Evolutionary conservation across 1,140 invertebrate species (phyloP).

Genomic region (Ectropis grisescens): DNA sequence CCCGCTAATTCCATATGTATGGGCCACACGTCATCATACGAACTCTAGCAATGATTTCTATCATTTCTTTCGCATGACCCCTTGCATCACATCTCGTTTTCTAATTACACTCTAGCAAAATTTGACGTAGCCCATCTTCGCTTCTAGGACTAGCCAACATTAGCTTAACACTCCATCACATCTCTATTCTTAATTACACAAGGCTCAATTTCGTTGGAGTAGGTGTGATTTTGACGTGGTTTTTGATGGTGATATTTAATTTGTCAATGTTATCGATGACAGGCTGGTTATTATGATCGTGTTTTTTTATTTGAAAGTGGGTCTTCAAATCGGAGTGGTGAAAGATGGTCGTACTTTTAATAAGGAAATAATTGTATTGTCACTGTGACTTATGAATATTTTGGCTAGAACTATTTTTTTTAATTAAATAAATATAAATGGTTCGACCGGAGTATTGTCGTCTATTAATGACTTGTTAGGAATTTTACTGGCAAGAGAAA

Average conservation of each 20-base stretch:
- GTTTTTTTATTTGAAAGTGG: slow-evolving; percentile 19
- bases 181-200: slow-evolving; percentile 1
- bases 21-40: slow-evolving; percentile 14
- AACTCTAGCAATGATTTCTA: slow-evolving; percentile 34
- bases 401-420: no score
- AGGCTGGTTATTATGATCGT: slow-evolving; percentile 38
- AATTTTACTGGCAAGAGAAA: no score
- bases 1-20: slow-evolving; percentile 7
- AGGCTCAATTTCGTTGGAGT: slow-evolving; percentile 4
- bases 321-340: slow-evolving; percentile 14
- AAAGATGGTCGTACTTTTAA: slow-evolving; percentile 10
- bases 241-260: slow-evolving; percentile 38
- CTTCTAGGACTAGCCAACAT: slow-evolving; percentile 9
- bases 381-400: neutral
- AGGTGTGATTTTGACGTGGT: slow-evolving; percentile 4
- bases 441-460: no score
- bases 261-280: slow-evolving; percentile 50
- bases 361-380: no score
- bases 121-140: slow-evolving; percentile 25
- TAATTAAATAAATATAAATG: no score
- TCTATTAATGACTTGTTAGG: no score
- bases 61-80: slow-evolving; percentile 51
- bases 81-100: slow-evolving; percentile 34
- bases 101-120: slow-evolving; percentile 39
- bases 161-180: slow-evolving; percentile 1